Evolutionary conservation across 1,140 invertebrate genomes (phyloP), one percentile per base, ranked within the genome.

Genomic region (Rhizoglyphus robini): DNA sequence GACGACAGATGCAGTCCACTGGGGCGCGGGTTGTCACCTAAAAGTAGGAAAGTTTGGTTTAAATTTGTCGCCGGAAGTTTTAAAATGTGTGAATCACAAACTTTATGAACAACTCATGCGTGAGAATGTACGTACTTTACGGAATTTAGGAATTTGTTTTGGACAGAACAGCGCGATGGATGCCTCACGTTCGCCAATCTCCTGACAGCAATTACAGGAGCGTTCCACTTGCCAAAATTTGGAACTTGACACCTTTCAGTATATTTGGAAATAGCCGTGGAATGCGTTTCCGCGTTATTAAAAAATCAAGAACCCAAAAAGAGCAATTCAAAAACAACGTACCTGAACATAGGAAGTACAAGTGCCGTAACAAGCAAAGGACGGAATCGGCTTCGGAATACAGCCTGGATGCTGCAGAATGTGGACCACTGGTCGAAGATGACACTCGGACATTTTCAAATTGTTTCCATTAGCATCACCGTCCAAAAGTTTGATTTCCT

Each of bases 181-280:
- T 1, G 90, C 90, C 77, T 93, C 90, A 68, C 89, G 79, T 76
- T 93, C 89, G 1, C 90, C 90, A 70, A 88, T 90, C 76, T 93
- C 89, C 76, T 92, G 89, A 76, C 90, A 94, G 73, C 90, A 94
- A 84, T 91, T 92, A 71, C 90, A 91, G 11, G 88, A 91, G 47
- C 90, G 79, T 75, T 94, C 90, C 83, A 90, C 92, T 81, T 93
- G 89, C 90, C 90, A 94, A 73, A 93, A 88, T 80, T 93, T 93
- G 68, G 88, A 92, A 13, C 88, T 88, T n/a, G 89, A 92, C 4
- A 93, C 88, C 89, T 92, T 23, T 4, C 13, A 4, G 46, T 3
- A 27, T 20, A 62, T 32, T 63, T n/a, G 32, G 8, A 3, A 27
- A 4, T 64, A 54, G 13, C 18, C 4, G 23, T 62, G 20, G 25